Base-by-base conservation (phyloP, 2,888 invertebrate species). In the Synanthedon vespiformis region DNA sequence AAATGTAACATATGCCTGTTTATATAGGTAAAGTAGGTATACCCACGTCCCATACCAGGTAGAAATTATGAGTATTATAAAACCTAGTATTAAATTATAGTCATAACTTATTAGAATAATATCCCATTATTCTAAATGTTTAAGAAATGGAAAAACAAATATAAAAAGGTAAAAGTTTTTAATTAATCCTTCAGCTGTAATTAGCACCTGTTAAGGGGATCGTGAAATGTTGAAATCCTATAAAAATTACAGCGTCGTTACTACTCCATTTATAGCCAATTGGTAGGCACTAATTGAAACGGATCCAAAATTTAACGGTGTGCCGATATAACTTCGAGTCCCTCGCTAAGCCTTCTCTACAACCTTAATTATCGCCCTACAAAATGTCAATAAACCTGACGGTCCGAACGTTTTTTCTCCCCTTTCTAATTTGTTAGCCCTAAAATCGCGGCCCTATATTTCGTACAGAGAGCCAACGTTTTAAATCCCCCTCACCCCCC, bases 381-480 rank as follows among this genome's bases (percentile, higher is more conserved):
- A 70, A 80, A 84, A 82, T 81, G 82, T 84, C 84, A 84, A 83
- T 86, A 84, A 83, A 81, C 76, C 74, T 79, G 76, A 79, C 76
- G 74, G 75, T 79, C 64, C 64, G 66, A 70, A 70, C 74, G 75
- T 74, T 81, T 81, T 76, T 80, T 80, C 73, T 74, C 75, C 84
- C 82, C 75, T 78, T 73, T 72, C 76, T 80, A 81, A 82, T 85
- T 85, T 83, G 81, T 81, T 75, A 73, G 77, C 81, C 83, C 84
- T 77, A 81, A 85, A 81, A 79, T 78, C 78, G 77, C 68, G 72
- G 72, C 74, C 74, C 76, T 75, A 72, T 63, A 66, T 62, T 63
- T 61, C 57, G 57, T 57, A 55, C 54, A 56, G 52, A 55, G 2
- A 61, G 60, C 79, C 68, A 72, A 13, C 57, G 12, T 49, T 40